Evolutionary conservation across 2,113 vertebrate species (phyloP), one percentile per base, ranked within the genome.

Genomic region (Tyto alba): DNA sequence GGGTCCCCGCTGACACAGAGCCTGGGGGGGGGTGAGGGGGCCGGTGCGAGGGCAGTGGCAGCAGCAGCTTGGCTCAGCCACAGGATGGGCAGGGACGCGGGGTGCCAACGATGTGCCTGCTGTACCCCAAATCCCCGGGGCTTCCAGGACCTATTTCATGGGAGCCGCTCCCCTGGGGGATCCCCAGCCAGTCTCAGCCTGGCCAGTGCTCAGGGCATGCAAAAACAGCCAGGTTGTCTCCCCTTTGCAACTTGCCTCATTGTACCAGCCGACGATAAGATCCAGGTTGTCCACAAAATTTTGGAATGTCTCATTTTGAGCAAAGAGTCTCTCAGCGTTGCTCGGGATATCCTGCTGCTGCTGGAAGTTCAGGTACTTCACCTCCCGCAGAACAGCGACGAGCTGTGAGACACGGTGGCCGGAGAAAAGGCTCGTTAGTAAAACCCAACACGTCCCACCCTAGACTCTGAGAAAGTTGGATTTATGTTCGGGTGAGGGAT

Each of bases 191-290:
- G 50, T 13, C 23, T 29, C 32, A 47, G 64, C 36, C 19, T 7
- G 34, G 36, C 25, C 38, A 56, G 36, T 1, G 17, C 57, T 41
- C 9, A 16, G 53, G 22, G 4, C 9, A 9, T 2, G 7, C 26
- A 50, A 32, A n/a, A 84, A 43, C 79, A 60, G 25, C 16, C 1
- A 1, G 3, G 7, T 4, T 9, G 6, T 23, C 38, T 29, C n/a
- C 75, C 53, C 21, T 47, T 26, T 3, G 15, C 56, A 7, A 88
- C 97, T 41, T 91, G 97, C 98, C 98, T 98, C 95, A 2, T 99
- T 98, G 95, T 99, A 99, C 98, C 98, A 99, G 82, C 98, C 93
- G 2, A 98, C 98, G 5, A 98, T 98, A 68, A 98, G 98, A 10
- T 97, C 95, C 94, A 99, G 38, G 88, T 94, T 98, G 92, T 97